phyloP scores from a whole-genome alignment of 2,888 invertebrate species.

The Slavum lentiscoides region DNA sequence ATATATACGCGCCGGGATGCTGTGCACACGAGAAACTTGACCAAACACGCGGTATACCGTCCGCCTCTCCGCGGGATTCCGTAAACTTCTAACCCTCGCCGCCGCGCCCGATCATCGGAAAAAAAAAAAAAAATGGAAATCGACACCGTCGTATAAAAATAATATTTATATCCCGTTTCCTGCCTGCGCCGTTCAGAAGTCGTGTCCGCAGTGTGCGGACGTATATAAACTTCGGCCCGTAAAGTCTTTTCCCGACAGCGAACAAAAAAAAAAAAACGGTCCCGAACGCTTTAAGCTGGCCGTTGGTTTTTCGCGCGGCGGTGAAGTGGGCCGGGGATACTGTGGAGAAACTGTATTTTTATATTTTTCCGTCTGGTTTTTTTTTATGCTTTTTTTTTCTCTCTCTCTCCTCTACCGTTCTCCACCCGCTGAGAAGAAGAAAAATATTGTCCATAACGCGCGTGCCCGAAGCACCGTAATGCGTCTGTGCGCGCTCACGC shows the following conservation, averaged over 20 bases:
- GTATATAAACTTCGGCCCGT: background rate
- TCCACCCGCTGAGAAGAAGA: background rate
- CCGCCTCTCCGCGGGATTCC: constrained; percentile 3
- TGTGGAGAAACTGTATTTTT: constrained; percentile 25
- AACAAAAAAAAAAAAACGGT: constrained; percentile 44
- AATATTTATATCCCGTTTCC: constrained; percentile 50
- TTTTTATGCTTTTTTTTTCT: background rate
- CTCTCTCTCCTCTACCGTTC: background rate
- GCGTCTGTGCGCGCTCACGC: background rate
- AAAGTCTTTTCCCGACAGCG: constrained; percentile 12
- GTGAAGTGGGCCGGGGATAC: background rate
- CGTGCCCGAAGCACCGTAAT: constrained; percentile 16
- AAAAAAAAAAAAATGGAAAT: constrained; percentile 38
- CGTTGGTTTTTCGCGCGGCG: no score
- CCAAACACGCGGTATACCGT: constrained; percentile 38
- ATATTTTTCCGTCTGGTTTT: background rate
- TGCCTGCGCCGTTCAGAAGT: constrained; percentile 49
- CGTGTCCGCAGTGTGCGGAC: background rate
- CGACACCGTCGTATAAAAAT: constrained; percentile 52
- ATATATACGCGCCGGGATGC: background rate
- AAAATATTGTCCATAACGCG: constrained; percentile 43
- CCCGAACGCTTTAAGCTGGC: background rate
- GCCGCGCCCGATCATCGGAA: background rate
- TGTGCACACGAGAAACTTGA: constrained; percentile 33
- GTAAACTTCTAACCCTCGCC: background rate